Percentiles rank a stretch among this genome's conserved stretches.
Conservation (phyloP, 2,113 vertebrate species). For the Scomber japonicus region DNA sequence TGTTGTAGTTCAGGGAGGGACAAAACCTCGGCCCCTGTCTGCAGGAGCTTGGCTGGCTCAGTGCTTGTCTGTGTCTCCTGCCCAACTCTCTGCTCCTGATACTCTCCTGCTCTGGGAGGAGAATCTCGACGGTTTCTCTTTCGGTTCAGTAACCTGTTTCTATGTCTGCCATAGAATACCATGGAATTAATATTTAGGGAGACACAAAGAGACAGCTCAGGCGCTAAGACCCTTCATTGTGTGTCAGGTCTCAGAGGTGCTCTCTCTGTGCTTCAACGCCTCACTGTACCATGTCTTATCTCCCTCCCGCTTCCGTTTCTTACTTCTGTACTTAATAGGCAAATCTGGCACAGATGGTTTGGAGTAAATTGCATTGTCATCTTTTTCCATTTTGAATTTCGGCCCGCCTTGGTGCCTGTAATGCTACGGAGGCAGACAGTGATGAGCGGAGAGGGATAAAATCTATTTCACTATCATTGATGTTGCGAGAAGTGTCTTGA, state of each 20-base stretch:
- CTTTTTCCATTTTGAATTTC: constrained; percentile 63
- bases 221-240: constrained; percentile 61
- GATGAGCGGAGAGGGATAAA: constrained; percentile 3
- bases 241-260: constrained; percentile 55
- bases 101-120: constrained; percentile 30
- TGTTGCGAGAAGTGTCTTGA: constrained; percentile 23
- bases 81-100: constrained; percentile 32
- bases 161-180: constrained; percentile 55
- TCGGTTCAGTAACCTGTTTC: constrained; percentile 51
- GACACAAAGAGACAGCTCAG: constrained; percentile 66
- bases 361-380: constrained; percentile 73
- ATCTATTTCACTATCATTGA: constrained; percentile 21
- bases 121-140: constrained; percentile 39
- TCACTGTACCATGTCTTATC: constrained; percentile 65
- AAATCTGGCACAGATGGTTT: constrained; percentile 66
- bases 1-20: constrained; percentile 78
- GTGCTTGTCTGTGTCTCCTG: constrained; percentile 38
- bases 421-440: constrained; percentile 35
- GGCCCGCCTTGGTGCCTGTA: constrained; percentile 39
- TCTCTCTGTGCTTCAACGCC: constrained; percentile 48
- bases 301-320: constrained; percentile 47
- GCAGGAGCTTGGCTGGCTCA: constrained; percentile 62
- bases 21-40: constrained; percentile 67
- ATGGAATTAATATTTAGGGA: constrained; percentile 65
- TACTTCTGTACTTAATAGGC: constrained; percentile 70